Evolutionary conservation across 2,113 vertebrate species (phyloP).

Genomic region (Corythaixoides concolor): DNA sequence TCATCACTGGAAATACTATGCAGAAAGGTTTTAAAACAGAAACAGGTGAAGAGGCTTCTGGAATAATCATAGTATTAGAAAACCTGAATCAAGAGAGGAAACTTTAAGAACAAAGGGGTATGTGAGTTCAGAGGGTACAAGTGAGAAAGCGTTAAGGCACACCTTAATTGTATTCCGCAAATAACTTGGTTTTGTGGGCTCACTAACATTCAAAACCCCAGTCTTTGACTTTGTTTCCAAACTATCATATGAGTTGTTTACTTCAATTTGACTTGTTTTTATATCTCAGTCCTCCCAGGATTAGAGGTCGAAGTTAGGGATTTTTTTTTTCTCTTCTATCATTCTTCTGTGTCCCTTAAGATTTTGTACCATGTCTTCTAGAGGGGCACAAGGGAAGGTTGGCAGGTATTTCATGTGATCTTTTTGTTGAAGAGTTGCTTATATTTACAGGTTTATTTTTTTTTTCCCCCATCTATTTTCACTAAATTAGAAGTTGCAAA

Average conservation of each 20-base stretch:
- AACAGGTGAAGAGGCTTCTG: not conserved
- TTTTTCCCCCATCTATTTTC: not conserved
- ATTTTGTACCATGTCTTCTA: not conserved
- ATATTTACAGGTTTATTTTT: not conserved
- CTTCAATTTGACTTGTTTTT: not conserved
- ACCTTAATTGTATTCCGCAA: not conserved
- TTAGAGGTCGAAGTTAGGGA: not conserved
- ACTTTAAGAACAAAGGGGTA: not conserved
- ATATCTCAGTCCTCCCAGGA: not conserved
- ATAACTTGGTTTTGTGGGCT: not conserved
- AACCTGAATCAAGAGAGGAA: not conserved
- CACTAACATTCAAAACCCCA: not conserved
- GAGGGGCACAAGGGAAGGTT: not conserved
- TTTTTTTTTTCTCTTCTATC: not conserved
- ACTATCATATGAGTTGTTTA: not conserved
- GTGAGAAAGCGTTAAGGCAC: not conserved
- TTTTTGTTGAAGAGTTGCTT: not conserved
- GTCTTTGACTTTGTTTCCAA: not conserved
- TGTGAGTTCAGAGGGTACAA: not conserved
- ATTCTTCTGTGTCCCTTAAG: not conserved
- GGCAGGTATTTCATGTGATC: not conserved
- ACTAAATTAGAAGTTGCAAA: not conserved
- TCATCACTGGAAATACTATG: not conserved
- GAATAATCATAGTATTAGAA: not conserved
- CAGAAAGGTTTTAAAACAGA: not conserved